Evolutionary conservation across 2,888 invertebrate species (phyloP), one percentile per base, ranked within the genome.

Genomic region (Petrolisthes manimaculis): DNA sequence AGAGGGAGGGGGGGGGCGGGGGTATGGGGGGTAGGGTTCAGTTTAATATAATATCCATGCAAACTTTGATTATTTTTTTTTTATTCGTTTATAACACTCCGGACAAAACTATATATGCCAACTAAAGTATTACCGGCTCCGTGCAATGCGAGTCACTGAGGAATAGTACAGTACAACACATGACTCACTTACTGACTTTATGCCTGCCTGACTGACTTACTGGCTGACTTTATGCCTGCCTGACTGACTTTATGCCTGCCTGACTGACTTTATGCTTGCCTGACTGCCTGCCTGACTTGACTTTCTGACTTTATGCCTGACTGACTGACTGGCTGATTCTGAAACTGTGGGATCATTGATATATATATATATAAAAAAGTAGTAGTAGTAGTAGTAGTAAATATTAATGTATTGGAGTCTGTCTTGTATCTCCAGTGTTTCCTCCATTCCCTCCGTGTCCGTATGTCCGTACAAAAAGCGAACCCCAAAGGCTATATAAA

Each of bases 51-150:
- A 21, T 81, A 67, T n/a, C 24, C 81, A 82, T 67, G 51, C 67
- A 67, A 6, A 14, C 67, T 67, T 81, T 67, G 67, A 67, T 67
- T 82, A 8, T n/a, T 71, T 71, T 71, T 71, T n/a, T 14, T 71
- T n/a, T 71, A n/a, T 71, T 71, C 21, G 21, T 18, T n/a, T 21
- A n/a, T 71, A 71, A 71, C 71, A 71, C 21, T 71, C 8, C 8
- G 21, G 9, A 61, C 14, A 61, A 12, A 61, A 12, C 12, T 61
- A 61, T 61, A 3, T 61, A 71, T n/a, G 14, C 21, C 14, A 71
- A 71, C 37, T 37, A 37, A 37, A 37, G 2, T 37, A n/a, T 37
- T 2, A 37, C 37, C 37, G 37, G 37, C 0, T 37, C 37, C 37
- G 37, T 37, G 37, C 37, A 2, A 2, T 2, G 37, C 37, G 37